Evolutionary conservation across 2,888 invertebrate species (phyloP), one percentile per base, ranked within the genome.

Genomic region (Arrhopalites spinosus): DNA sequence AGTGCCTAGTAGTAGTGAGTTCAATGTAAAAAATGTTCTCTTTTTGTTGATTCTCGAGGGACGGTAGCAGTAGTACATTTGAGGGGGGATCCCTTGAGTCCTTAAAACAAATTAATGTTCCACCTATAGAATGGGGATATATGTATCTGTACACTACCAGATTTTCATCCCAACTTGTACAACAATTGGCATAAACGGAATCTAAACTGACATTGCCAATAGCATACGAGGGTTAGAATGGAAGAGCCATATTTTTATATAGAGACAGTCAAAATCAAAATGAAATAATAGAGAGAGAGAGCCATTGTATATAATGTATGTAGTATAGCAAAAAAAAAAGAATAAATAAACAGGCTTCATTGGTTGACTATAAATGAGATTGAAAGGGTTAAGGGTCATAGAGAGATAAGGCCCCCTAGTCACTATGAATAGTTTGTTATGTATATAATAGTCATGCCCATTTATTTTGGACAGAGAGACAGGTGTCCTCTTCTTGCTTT

Each of bases 371-470:
- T 30, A 71, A 69, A 27, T 53, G 59, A 23, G 56, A 36, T 7
- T n/a, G 73, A 45, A 73, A 66, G 73, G 73, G 73, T 66, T 73
- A 50, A 66, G 64, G 64, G 73, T 66, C 64, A 73, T 66, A 23
- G 25, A 66, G 43, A 61, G 20, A 20, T 17, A 53, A 23, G 27
- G 27, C 25, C 27, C 15, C n/a, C 27, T 29, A 36, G 64, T 36
- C 64, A 64, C 61, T 27, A 15, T 61, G 29, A 11, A 27, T 27
- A 23, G n/a, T 8, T 11, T 61, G 30, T 15, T 15, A 56, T 15
- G 56, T 20, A 56, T 61, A 11, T 3, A n/a, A 61, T 50, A 50
- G 50, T 50, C 50, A 17, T 50, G 50, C 20, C 50, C 20, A 15
- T 50, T 20, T 50, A 15, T 5, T 20, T 50, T 30, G 63, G n/a